A percentile compares a stretch with the other conserved stretches of the same genome.
phyloP scores from a whole-genome alignment of 1,140 invertebrate species.

The Leptopilina boulardi region DNA sequence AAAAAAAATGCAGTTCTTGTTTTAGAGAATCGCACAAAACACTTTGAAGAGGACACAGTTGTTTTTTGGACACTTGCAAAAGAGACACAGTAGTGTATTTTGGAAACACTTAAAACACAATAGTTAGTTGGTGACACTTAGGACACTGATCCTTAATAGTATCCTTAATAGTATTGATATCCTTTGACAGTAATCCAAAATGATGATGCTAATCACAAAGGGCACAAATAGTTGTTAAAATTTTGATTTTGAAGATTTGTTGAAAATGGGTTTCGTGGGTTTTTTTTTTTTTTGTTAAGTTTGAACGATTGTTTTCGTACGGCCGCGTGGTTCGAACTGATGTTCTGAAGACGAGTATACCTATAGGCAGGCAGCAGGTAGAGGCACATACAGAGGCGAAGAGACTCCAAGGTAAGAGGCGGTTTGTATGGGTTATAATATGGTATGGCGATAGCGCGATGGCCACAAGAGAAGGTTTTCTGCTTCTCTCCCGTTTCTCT shows the following conservation, averaged over 20 bases:
- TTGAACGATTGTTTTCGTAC: conserved; percentile 72
- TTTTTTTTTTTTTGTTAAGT: no score
- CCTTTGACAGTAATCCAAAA: no score
- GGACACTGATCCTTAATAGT: no score
- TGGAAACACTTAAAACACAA: not conserved
- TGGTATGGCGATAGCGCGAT: conserved; percentile 53
- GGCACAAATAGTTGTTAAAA: no score
- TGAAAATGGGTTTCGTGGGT: no score
- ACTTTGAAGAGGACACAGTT: no score
- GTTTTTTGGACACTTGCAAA: not conserved
- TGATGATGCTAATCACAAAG: no score
- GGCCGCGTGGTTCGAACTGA: conserved; percentile 75
- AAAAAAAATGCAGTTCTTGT: not conserved
- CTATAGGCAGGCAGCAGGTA: conserved; percentile 54
- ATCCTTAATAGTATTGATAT: no score
- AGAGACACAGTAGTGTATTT: not conserved
- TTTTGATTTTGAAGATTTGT: no score
- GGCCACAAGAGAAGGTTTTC: conserved; percentile 47
- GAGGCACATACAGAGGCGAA: conserved; percentile 45
- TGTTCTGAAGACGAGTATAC: conserved; percentile 56
- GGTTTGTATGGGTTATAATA: conserved; percentile 40
- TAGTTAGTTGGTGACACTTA: no score
- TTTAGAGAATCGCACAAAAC: no score
- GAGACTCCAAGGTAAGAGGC: conserved; percentile 51
- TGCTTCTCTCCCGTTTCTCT: conserved; percentile 48